Percentiles rank a stretch among this genome's conserved stretches.
Evolutionary conservation across 2,888 invertebrate species (phyloP).

Genomic region (Philopedon plagiatum): DNA sequence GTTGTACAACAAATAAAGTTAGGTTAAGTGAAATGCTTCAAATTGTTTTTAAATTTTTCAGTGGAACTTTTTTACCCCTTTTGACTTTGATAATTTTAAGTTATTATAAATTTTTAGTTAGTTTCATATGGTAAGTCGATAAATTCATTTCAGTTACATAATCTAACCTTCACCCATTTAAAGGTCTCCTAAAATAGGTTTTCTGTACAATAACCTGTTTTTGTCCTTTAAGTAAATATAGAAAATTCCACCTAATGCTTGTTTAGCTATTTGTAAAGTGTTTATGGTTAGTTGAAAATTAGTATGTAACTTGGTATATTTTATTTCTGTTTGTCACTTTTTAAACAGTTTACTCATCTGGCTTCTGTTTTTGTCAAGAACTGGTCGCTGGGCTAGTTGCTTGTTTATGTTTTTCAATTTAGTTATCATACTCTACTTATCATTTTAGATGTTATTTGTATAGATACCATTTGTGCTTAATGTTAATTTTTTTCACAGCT

Average conservation of each 20-base stretch:
- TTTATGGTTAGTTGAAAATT: too few species aligned
- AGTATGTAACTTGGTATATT: too few species aligned
- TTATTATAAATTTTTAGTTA: conserved; percentile 36
- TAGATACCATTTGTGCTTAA: neutral
- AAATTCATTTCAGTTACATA: conserved; percentile 24
- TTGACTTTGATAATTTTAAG: conserved; percentile 31
- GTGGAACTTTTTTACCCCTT: conserved; percentile 28
- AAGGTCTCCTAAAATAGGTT: neutral
- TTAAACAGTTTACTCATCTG: too few species aligned
- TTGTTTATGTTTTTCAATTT: too few species aligned
- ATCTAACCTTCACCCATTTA: conserved; percentile 29
- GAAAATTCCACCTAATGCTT: neutral
- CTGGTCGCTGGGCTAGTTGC: too few species aligned
- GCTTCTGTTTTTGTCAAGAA: too few species aligned
- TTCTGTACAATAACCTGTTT: neutral
- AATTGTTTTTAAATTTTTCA: conserved; percentile 26
- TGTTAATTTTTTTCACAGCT: conserved; percentile 52
- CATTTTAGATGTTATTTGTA: too few species aligned
- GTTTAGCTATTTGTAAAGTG: too few species aligned
- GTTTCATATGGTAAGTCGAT: conserved; percentile 41
- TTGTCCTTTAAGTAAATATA: neutral
- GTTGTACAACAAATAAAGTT: too few species aligned
- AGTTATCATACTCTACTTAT: too few species aligned
- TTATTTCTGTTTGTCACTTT: too few species aligned
- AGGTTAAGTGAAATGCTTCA: conserved; percentile 23